Conservation (phyloP, 2,888 invertebrate genomes). For the Drosophila robusta region DNA sequence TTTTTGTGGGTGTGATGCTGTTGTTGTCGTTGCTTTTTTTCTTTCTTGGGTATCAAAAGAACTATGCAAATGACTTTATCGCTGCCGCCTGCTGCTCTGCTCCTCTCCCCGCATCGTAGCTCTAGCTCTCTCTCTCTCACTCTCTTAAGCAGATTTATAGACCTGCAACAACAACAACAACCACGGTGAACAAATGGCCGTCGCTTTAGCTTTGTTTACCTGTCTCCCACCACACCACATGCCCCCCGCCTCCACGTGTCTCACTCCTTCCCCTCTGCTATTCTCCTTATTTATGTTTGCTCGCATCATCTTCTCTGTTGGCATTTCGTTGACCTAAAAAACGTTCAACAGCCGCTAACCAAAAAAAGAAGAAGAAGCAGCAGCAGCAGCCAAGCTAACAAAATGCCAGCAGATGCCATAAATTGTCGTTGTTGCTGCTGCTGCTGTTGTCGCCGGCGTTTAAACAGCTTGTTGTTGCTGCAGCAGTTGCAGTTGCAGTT, state of each 20-base stretch:
- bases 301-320: constrained; percentile 72
- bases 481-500: constrained; percentile 46
- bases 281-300: constrained; percentile 69
- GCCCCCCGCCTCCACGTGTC: not conserved
- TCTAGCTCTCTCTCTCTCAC: not conserved
- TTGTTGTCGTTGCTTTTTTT: constrained; percentile 26
- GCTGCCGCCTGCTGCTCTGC: constrained; percentile 26
- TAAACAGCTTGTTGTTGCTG: constrained; percentile 46
- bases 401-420: constrained; percentile 73
- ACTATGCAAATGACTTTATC: constrained; percentile 81
- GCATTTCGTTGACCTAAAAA: constrained; percentile 81
- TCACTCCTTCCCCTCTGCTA: not conserved
- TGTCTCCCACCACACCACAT: constrained; percentile 56
- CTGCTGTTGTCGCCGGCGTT: constrained; percentile 42
- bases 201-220: constrained; percentile 62
- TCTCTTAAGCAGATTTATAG: constrained; percentile 60
- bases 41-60: constrained; percentile 61
- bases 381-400: constrained; percentile 40
- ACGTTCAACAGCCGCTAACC: constrained; percentile 71
- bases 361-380: constrained; percentile 33
- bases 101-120: not conserved
- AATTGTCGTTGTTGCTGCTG: constrained; percentile 64
- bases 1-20: constrained; percentile 61
- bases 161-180: constrained; percentile 28
- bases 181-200: constrained; percentile 51